phyloP scores from a whole-genome alignment of 2,888 invertebrate species.

The Monoplex corrugatus region DNA sequence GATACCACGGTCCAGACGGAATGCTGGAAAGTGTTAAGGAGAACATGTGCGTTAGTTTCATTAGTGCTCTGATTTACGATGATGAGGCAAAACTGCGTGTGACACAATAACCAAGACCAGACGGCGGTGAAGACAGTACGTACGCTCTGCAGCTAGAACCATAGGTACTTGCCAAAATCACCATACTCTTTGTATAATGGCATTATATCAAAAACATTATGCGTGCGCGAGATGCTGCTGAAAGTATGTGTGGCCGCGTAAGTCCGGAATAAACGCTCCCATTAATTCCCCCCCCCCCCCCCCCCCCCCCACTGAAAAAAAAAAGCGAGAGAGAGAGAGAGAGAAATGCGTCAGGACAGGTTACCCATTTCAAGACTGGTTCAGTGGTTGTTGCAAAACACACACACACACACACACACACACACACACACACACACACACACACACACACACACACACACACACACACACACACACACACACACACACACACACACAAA shows the following conservation, averaged over 20 bases:
- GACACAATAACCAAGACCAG: not conserved
- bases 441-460: not conserved
- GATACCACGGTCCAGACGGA: not conserved
- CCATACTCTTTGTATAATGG: not conserved
- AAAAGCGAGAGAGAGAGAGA: no score
- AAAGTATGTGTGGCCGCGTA: no score
- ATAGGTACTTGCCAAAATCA: not conserved
- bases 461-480: not conserved
- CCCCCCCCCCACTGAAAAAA: not conserved
- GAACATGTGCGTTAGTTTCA: conserved; percentile 12
- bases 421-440: conserved; percentile 12
- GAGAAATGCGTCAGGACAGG: no score
- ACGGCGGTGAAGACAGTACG: not conserved
- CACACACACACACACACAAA: not conserved
- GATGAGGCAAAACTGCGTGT: conserved; percentile 18
- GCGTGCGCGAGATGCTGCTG: no score
- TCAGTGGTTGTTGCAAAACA: no score
- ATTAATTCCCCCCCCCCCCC: not conserved
- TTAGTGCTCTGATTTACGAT: conserved; percentile 21
- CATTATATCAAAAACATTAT: not conserved
- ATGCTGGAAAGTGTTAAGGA: conserved; percentile 10
- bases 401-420: conserved; percentile 9
- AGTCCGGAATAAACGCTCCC: not conserved
- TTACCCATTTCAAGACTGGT: no score
- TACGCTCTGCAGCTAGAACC: not conserved